Percentiles rank a stretch among this genome's conserved stretches.
Evolutionary conservation across 1,140 invertebrate genomes (phyloP).

Genomic region (Sitophilus oryzae): DNA sequence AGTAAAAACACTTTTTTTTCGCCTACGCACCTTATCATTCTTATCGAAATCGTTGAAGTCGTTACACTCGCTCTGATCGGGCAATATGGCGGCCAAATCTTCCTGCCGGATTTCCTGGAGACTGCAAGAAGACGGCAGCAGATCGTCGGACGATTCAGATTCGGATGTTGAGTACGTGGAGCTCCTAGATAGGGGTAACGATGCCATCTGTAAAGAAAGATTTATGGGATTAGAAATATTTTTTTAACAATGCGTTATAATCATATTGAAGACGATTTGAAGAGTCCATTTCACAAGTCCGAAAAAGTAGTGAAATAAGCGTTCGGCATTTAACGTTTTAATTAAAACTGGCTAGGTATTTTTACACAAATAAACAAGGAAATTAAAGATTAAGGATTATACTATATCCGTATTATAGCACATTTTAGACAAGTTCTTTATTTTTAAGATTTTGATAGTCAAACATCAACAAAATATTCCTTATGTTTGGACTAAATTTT

Average conservation of each 20-base stretch:
- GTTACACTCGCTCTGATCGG: slow-evolving; percentile 54
- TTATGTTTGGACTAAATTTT: no score
- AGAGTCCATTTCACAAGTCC: no score
- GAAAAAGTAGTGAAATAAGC: no score
- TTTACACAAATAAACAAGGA: no score
- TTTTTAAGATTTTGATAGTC: no score
- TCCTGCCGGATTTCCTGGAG: slow-evolving; percentile 59
- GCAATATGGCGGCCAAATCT: slow-evolving; percentile 60
- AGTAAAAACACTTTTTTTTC: no score
- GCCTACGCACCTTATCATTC: slow-evolving; percentile 30
- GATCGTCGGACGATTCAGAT: slow-evolving; percentile 37
- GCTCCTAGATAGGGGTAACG: slow-evolving; percentile 37
- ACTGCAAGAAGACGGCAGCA: slow-evolving; percentile 38
- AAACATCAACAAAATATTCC: no score
- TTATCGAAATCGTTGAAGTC: slow-evolving; percentile 59
- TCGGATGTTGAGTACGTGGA: slow-evolving; percentile 41
- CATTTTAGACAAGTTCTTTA: no score
- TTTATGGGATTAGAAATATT: neutral
- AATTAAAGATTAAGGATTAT: no score
- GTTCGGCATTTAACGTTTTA: no score
- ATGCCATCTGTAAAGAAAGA: slow-evolving; percentile 38
- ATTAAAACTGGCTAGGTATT: no score
- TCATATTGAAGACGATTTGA: neutral
- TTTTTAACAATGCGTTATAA: neutral
- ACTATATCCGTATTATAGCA: no score